Conservation (phyloP, 1,140 invertebrate genomes). For the Drosophila asahinai region DNA sequence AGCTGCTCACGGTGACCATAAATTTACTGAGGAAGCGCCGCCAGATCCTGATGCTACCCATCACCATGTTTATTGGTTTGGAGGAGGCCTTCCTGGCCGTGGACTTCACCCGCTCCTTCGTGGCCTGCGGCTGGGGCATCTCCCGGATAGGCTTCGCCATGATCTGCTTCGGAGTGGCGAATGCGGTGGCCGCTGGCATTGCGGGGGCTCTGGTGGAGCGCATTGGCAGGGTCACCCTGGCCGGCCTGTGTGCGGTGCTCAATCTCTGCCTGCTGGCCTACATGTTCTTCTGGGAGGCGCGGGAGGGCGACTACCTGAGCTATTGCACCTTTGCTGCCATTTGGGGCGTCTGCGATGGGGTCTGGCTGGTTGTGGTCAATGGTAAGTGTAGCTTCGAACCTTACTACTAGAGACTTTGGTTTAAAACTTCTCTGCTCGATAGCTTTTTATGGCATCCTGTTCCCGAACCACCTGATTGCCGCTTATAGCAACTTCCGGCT, state of each 20-base stretch:
- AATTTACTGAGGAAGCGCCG: constrained; percentile 91
- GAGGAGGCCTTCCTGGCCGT: constrained; percentile 97
- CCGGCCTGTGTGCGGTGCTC: constrained; percentile 91
- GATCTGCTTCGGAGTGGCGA: constrained; percentile 95
- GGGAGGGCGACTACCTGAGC: constrained; percentile 88
- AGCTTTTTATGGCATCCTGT: constrained; percentile 96
- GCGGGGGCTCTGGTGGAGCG: constrained; percentile 93
- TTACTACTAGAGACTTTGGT: not conserved
- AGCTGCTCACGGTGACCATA: constrained; percentile 91
- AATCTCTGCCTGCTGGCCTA: constrained; percentile 89
- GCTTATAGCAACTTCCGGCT: constrained; percentile 97
- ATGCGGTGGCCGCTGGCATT: constrained; percentile 92
- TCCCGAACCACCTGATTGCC: constrained; percentile 94
- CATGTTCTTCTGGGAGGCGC: constrained; percentile 91
- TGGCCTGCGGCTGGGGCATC: constrained; percentile 95
- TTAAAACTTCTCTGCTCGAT: not conserved
- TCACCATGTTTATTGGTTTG: constrained; percentile 97
- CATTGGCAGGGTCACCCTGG: constrained; percentile 89
- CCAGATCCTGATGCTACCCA: constrained; percentile 94
- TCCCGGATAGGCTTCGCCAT: constrained; percentile 96
- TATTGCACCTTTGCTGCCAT: constrained; percentile 94
- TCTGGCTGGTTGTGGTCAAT: constrained; percentile 98
- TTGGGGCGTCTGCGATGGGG: constrained; percentile 96
- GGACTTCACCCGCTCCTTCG: constrained; percentile 94
- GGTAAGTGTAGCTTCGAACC: constrained; percentile 87